Percentiles rank a stretch among this genome's conserved stretches.
Evolutionary conservation across 1,140 invertebrate species (phyloP).

Genomic region (Babylonia areolata): DNA sequence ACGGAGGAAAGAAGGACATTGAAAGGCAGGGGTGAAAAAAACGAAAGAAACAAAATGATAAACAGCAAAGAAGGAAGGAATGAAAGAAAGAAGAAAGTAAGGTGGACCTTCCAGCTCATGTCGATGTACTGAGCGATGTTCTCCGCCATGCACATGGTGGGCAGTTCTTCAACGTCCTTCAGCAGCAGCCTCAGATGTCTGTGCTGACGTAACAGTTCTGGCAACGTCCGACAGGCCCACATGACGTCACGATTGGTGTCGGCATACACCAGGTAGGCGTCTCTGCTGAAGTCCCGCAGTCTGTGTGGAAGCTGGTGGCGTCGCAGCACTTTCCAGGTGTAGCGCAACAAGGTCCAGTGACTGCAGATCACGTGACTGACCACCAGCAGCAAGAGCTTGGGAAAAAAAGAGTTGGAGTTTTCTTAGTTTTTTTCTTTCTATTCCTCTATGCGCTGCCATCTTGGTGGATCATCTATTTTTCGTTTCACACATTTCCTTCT

Average conservation of each 20-base stretch:
- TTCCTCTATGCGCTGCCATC: too few species aligned
- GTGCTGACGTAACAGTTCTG: not conserved
- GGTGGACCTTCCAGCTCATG: not conserved
- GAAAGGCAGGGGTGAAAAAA: too few species aligned
- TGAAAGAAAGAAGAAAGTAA: not conserved
- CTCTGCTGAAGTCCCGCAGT: not conserved
- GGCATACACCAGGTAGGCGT: not conserved
- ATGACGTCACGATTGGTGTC: not conserved
- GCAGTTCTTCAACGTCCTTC: not conserved
- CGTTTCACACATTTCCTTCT: too few species aligned
- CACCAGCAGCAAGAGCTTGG: not conserved
- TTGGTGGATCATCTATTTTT: too few species aligned
- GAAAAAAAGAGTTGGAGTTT: too few species aligned
- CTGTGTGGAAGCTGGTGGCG: not conserved
- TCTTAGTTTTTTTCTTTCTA: too few species aligned
- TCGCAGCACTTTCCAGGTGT: not conserved
- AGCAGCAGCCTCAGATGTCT: not conserved
- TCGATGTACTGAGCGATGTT: not conserved
- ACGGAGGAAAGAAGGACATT: too few species aligned
- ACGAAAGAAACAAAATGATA: too few species aligned
- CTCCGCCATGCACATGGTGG: not conserved
- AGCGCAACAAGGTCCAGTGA: not conserved
- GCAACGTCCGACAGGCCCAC: not conserved
- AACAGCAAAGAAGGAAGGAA: too few species aligned
- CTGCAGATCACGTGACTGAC: not conserved